These are phyloP conservation scores for Thalassophryne amazonica DNA, from an alignment of 2,797 vertebrate genomes.

Conservation along the genomic window DNA sequence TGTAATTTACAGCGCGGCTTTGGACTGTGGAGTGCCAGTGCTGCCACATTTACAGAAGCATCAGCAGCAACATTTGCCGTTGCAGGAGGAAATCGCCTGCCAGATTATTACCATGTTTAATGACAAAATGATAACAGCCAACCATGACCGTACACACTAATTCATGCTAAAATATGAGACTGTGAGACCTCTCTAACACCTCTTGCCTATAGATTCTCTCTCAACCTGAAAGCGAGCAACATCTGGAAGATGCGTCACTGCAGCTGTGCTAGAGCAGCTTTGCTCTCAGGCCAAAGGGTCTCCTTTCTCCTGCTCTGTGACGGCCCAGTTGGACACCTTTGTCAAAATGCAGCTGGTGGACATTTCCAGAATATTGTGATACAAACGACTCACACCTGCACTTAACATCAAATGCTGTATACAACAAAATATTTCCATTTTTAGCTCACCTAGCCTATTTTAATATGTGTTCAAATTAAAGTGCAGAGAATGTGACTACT, in stretches of 20 bases:
- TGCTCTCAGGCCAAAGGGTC: conserved; percentile 71
- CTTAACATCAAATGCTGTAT: conserved; percentile 11
- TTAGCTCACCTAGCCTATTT: background rate
- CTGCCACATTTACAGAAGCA: conserved; percentile 10
- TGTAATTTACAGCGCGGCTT: conserved; percentile 50
- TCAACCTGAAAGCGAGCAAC: conserved; percentile 54
- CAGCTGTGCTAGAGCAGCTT: conserved; percentile 75
- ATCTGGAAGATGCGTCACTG: conserved; percentile 79
- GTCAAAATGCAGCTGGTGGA: conserved; percentile 63
- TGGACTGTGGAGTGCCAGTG: background rate
- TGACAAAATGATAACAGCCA: conserved; percentile 39
- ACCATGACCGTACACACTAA: conserved; percentile 48
- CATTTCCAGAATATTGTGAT: conserved; percentile 29
- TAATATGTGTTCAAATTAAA: too few species aligned
- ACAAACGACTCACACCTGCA: conserved; percentile 17
- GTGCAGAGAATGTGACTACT: too few species aligned
- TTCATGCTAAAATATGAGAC: conserved; percentile 53
- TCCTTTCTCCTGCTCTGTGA: conserved; percentile 52
- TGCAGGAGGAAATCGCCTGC: conserved; percentile 13
- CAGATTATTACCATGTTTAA: conserved; percentile 59
- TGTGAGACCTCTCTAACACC: conserved; percentile 38
- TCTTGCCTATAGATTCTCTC: conserved; percentile 33
- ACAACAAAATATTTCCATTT: conserved; percentile 4
- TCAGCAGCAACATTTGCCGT: conserved; percentile 12
- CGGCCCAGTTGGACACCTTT: conserved; percentile 59